Percentiles rank a stretch among this genome's conserved stretches.
These are phyloP conservation scores for Theristicus caerulescens DNA, from an alignment of 2,113 vertebrate genomes.

Conservation along the genomic window DNA sequence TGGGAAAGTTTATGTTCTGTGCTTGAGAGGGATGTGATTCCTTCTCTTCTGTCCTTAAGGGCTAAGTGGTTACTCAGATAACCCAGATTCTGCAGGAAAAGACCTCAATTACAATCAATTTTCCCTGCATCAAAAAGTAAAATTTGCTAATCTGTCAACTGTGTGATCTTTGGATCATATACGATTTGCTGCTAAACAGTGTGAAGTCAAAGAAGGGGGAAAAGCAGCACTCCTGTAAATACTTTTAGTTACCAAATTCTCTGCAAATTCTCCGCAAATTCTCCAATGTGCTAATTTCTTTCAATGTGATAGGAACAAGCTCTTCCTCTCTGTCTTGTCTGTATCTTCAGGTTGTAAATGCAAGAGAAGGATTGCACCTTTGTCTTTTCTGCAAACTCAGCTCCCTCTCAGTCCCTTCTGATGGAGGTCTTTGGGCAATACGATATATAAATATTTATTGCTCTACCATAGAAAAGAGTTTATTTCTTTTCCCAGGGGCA, in stretches of 20 bases:
- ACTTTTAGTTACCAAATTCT: neutral
- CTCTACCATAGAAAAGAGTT: conserved; percentile 21
- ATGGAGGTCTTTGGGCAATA: conserved; percentile 13
- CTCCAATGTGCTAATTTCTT: neutral
- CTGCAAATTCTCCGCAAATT: neutral
- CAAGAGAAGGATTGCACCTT: neutral
- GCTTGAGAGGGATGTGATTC: neutral
- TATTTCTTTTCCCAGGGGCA: conserved; percentile 32
- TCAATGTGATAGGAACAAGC: neutral
- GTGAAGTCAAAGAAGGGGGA: neutral
- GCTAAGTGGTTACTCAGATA: neutral
- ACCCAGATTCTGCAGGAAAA: neutral
- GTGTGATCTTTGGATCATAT: accelerated
- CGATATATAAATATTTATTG: conserved; percentile 36
- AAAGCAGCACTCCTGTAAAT: neutral
- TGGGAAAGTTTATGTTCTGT: neutral
- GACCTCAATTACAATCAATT: neutral
- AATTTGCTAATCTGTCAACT: neutral
- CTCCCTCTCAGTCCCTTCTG: neutral
- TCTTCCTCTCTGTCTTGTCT: neutral
- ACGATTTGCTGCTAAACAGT: neutral
- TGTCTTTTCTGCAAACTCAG: conserved; percentile 2
- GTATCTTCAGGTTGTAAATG: neutral
- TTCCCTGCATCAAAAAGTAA: neutral
- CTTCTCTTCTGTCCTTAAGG: neutral